Conservation (phyloP, 2,797 vertebrate genomes). For the Uromys caudimaculatus region DNA sequence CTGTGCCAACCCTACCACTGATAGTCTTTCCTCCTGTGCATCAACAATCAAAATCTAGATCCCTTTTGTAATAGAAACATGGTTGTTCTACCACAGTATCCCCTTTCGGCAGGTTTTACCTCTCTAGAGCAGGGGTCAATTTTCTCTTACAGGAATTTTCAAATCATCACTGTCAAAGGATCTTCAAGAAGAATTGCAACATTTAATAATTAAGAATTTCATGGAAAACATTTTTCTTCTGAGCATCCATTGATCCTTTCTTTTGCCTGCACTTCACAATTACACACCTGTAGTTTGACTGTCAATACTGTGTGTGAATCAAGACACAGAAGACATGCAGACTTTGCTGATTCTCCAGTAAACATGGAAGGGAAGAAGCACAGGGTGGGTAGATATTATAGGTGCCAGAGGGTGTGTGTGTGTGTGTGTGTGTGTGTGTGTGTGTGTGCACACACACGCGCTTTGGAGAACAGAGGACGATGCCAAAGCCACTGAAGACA, state of each 20-base stretch:
- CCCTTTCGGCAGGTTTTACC: neutral
- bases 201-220: conserved; percentile 45
- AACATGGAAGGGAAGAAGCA: neutral
- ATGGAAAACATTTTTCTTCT: neutral
- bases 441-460: too few relatives aligned
- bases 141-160: neutral
- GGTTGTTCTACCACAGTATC: neutral
- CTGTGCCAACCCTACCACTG: conserved; percentile 46
- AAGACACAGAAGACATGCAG: neutral
- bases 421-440: too few relatives aligned
- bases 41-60: conserved; percentile 48
- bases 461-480: too few relatives aligned
- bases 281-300: too few relatives aligned
- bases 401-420: neutral
- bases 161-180: neutral
- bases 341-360: neutral
- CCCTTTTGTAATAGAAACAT: conserved; percentile 45
- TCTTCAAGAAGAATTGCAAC: conserved; percentile 57
- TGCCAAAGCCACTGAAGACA: too few relatives aligned
- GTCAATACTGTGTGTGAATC: fast-evolving
- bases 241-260: neutral
- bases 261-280: neutral
- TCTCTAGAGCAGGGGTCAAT: neutral
- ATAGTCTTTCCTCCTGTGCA: conserved; percentile 62
- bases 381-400: too few relatives aligned